phyloP scores from a whole-genome alignment of 2,888 invertebrate species.

The Papilio protenor region DNA sequence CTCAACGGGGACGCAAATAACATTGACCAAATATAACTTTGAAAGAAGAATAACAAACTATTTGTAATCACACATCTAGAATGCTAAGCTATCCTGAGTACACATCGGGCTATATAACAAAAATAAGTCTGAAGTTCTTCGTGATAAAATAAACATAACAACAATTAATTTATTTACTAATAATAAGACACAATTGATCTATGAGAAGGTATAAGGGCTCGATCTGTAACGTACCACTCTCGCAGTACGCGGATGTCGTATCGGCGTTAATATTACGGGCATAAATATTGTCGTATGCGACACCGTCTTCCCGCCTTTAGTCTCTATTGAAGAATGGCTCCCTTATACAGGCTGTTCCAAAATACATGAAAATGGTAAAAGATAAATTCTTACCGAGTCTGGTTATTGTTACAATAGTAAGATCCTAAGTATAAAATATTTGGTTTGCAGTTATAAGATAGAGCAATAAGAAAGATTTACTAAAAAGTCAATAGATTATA shows the following conservation, averaged over 20 bases:
- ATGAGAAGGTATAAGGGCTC: conserved; percentile 38
- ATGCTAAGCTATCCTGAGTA: too few species aligned
- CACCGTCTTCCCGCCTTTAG: conserved; percentile 79
- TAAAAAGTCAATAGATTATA: conserved; percentile 16
- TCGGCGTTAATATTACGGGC: conserved; percentile 82
- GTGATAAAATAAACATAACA: background rate
- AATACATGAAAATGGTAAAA: conserved; percentile 6
- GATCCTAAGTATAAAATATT: background rate
- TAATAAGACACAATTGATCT: background rate
- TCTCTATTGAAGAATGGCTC: conserved; percentile 80
- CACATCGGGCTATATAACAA: too few species aligned
- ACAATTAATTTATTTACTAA: background rate
- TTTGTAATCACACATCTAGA: too few species aligned
- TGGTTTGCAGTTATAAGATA: too few species aligned
- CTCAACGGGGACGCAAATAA: background rate
- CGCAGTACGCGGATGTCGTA: conserved; percentile 67
- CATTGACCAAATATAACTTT: too few species aligned
- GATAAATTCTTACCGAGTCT: background rate
- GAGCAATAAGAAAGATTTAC: background rate
- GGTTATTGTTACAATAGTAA: too few species aligned
- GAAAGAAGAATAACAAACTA: too few species aligned
- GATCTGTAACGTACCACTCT: conserved; percentile 65
- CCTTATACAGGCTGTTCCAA: conserved; percentile 63
- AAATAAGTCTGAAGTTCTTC: too few species aligned
- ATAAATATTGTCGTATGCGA: conserved; percentile 82